These are phyloP conservation scores for Paedocypris micromegethes DNA, from an alignment of 2,797 vertebrate genomes.

Conservation along the genomic window DNA sequence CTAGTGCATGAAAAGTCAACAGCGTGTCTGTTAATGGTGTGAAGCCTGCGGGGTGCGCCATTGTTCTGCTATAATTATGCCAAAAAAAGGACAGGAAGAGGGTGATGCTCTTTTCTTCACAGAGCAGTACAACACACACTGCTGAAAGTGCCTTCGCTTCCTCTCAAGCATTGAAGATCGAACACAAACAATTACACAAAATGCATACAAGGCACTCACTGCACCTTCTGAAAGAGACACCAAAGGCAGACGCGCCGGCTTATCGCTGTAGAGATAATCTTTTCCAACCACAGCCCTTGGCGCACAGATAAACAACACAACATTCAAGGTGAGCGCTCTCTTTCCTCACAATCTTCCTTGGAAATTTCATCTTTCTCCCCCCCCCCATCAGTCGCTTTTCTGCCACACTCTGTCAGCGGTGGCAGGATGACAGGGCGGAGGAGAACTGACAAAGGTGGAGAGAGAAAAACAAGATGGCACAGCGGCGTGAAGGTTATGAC, in stretches of 20 bases:
- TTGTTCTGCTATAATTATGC: slow-evolving; percentile 76
- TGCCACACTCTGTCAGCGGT: slow-evolving; percentile 25
- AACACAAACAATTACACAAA: slow-evolving; percentile 30
- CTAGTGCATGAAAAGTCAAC: slow-evolving; percentile 72
- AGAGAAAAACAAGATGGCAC: slow-evolving; percentile 41
- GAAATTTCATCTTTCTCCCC: slow-evolving; percentile 25
- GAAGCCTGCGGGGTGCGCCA: slow-evolving; percentile 63
- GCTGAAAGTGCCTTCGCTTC: slow-evolving; percentile 13
- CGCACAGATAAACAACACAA: slow-evolving; percentile 50
- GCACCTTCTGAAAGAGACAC: slow-evolving; percentile 36
- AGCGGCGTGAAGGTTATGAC: slow-evolving; percentile 51
- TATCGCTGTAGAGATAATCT: slow-evolving; percentile 54
- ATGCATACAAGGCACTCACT: neutral
- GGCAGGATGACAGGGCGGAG: slow-evolving; percentile 25
- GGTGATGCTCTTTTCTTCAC: slow-evolving; percentile 60
- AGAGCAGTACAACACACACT: slow-evolving; percentile 32
- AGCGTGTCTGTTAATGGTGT: slow-evolving; percentile 65
- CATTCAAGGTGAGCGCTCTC: slow-evolving; percentile 35
- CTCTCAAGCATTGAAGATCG: slow-evolving; percentile 29
- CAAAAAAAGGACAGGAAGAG: slow-evolving; percentile 65
- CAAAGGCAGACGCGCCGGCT: slow-evolving; percentile 41
- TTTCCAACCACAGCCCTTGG: slow-evolving; percentile 55
- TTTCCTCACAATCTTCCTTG: slow-evolving; percentile 13
- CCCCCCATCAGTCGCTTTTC: slow-evolving; percentile 4
- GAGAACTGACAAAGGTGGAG: slow-evolving; percentile 25